These are phyloP conservation scores for Mesorhabditis spiculigera DNA, from an alignment of 2,888 invertebrate species.

Conservation along the genomic window DNA sequence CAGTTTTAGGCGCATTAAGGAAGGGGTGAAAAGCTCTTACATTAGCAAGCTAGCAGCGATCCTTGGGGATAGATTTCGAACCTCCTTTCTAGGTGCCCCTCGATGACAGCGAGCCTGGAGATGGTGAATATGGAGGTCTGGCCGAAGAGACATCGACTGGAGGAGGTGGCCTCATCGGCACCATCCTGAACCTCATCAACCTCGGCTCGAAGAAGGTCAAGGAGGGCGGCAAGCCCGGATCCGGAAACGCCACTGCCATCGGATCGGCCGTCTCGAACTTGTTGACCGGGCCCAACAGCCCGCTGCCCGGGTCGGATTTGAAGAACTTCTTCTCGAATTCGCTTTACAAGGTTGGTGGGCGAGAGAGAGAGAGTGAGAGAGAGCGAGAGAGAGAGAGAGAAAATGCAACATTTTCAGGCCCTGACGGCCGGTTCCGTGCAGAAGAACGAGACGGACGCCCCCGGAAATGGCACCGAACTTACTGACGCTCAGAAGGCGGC, in stretches of 20 bases:
- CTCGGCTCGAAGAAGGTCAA: slow-evolving; percentile 45
- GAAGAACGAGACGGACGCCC: slow-evolving; percentile 16
- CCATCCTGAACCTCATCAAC: slow-evolving; percentile 52
- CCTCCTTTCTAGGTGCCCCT: slow-evolving; percentile 13
- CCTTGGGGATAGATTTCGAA: background rate
- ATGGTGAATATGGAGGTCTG: slow-evolving; percentile 47
- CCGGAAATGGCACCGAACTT: slow-evolving; percentile 20
- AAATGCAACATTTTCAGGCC: slow-evolving; percentile 19
- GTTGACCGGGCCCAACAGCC: slow-evolving; percentile 51
- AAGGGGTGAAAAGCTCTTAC: too few relatives aligned
- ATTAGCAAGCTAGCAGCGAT: too few relatives aligned
- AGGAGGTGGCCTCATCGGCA: slow-evolving; percentile 54
- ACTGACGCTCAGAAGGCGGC: slow-evolving; percentile 51
- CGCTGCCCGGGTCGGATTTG: slow-evolving; percentile 36
- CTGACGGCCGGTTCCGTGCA: slow-evolving; percentile 51
- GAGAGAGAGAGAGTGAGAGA: background rate
- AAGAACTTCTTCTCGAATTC: slow-evolving; percentile 54
- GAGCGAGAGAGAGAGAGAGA: background rate
- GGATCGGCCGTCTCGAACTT: slow-evolving; percentile 49
- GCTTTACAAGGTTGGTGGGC: slow-evolving; percentile 46
- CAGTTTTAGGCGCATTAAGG: background rate
- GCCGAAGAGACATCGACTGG: slow-evolving; percentile 48
- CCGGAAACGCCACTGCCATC: slow-evolving; percentile 25
- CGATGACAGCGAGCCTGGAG: slow-evolving; percentile 25
- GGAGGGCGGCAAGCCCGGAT: slow-evolving; percentile 22